Evolutionary conservation across 35 echinoderm and acorn worm species (phyloP).

Genomic region (Eucidaris tribuloides): DNA sequence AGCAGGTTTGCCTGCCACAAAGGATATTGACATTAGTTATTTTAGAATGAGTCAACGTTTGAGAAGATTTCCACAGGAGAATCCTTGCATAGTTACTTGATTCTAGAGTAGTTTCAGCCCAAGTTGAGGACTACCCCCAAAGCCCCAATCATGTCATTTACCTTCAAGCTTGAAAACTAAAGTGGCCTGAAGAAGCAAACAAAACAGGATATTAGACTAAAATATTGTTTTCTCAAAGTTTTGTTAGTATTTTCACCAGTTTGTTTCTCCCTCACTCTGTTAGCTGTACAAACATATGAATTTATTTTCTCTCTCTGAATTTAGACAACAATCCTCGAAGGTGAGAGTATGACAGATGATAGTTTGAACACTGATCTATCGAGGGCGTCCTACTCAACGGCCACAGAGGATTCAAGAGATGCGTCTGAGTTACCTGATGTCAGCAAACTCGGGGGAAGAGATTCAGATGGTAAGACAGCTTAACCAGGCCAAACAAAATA

Average conservation of each 20-base stretch:
- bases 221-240: background rate
- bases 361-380: slow-evolving; percentile 48
- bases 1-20: too few species aligned
- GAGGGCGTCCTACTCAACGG: slow-evolving; percentile 51
- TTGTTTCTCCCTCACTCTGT: background rate
- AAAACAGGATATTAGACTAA: too few species aligned
- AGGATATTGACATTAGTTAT: too few species aligned
- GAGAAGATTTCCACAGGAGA: too few species aligned
- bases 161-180: too few species aligned
- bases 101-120: too few species aligned
- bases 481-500: too few species aligned
- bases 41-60: too few species aligned
- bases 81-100: too few species aligned
- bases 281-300: background rate
- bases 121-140: too few species aligned
- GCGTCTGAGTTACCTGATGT: slow-evolving; percentile 8
- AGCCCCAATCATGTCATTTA: too few species aligned
- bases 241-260: background rate
- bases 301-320: background rate
- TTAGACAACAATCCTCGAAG: slow-evolving; percentile 10
- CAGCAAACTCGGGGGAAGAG: slow-evolving; percentile 4
- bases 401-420: slow-evolving; percentile 42
- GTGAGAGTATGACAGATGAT: slow-evolving; percentile 29
- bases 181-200: background rate
- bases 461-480: too few species aligned